Evolutionary conservation across 2,888 invertebrate species (phyloP).

Genomic region (Pyralis farinalis): DNA sequence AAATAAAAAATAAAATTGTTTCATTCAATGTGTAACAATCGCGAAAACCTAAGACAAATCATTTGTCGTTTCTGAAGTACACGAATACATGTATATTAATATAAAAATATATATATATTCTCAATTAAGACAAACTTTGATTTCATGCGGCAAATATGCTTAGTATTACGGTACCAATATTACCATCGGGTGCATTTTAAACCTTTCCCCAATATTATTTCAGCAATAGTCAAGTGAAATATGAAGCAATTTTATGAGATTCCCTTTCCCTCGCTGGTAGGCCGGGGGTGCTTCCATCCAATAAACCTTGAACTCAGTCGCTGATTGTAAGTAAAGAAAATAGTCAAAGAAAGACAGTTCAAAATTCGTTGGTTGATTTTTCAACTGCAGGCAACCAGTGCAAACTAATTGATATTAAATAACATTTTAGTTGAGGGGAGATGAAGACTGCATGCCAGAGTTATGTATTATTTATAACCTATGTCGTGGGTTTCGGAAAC

Average conservation of each 20-base stretch:
- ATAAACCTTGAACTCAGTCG: conserved; percentile 18
- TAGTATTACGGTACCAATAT: conserved; percentile 5
- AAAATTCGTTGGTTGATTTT: conserved; percentile 19
- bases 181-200: conserved; percentile 13
- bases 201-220: conserved; percentile 30
- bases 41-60: too few relatives aligned
- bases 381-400: conserved; percentile 17
- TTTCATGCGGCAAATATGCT: background rate
- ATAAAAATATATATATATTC: too few relatives aligned
- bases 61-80: too few relatives aligned
- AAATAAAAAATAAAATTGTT: too few relatives aligned
- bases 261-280: conserved; percentile 10
- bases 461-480: conserved; percentile 33
- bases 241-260: conserved; percentile 33
- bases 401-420: conserved; percentile 58
- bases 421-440: conserved; percentile 43
- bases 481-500: conserved; percentile 15
- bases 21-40: too few relatives aligned
- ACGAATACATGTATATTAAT: too few relatives aligned
- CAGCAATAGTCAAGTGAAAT: conserved; percentile 31
- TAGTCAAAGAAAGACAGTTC: conserved; percentile 18
- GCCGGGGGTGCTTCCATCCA: conserved; percentile 20
- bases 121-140: too few relatives aligned
- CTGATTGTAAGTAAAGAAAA: conserved; percentile 1
- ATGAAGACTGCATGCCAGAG: conserved; percentile 20